phyloP scores from a whole-genome alignment of 2,888 invertebrate genomes.

The Tachina grossa region DNA sequence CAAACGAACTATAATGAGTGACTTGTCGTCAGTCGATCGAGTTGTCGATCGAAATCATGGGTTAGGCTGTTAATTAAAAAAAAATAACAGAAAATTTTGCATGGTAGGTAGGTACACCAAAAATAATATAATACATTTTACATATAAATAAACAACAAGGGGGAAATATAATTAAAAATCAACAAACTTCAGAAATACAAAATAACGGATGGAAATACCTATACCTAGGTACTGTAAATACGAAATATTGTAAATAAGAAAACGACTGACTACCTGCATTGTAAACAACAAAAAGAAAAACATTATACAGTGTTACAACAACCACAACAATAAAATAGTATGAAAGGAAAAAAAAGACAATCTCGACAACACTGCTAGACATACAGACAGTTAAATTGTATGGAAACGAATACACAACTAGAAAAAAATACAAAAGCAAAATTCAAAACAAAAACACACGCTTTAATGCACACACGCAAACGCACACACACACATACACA shows the following conservation, averaged over 20 bases:
- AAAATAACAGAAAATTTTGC: too few species aligned
- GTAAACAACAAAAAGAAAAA: constrained; percentile 20
- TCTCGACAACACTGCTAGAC: constrained; percentile 41
- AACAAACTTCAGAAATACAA: background rate
- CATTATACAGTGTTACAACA: constrained; percentile 11
- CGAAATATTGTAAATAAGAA: constrained; percentile 31
- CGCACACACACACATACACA: background rate
- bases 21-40: too few species aligned
- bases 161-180: constrained; percentile 1
- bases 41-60: too few species aligned
- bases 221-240: constrained; percentile 46
- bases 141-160: background rate
- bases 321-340: constrained; percentile 14
- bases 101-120: background rate
- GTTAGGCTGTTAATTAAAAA: too few species aligned
- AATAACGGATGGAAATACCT: background rate
- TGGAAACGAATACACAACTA: constrained; percentile 57
- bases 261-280: background rate
- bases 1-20: too few species aligned
- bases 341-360: background rate
- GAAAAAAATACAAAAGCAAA: constrained; percentile 27
- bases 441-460: constrained; percentile 43
- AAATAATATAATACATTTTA: constrained; percentile 27
- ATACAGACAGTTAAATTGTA: constrained; percentile 61
- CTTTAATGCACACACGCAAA: background rate